Conservation (phyloP, 2,797 vertebrate species). For the Poecilia gillii region DNA sequence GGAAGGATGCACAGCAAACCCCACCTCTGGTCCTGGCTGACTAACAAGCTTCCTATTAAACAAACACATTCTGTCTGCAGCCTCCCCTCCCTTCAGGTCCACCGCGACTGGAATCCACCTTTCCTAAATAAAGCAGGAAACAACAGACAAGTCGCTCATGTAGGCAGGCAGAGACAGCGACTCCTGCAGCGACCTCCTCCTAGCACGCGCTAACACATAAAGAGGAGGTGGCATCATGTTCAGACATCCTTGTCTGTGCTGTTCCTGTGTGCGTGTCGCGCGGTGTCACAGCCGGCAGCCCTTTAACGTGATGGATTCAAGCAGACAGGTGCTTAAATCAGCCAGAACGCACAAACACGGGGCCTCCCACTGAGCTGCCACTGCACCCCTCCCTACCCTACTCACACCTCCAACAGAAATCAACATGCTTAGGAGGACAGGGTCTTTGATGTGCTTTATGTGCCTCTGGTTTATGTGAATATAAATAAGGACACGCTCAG, state of each 20-base stretch:
- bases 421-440: conserved; percentile 48
- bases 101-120: conserved; percentile 60
- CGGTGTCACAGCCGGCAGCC: conserved; percentile 42
- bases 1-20: conserved; percentile 65
- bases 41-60: conserved; percentile 62
- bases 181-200: conserved; percentile 58
- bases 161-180: conserved; percentile 53
- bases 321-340: conserved; percentile 71
- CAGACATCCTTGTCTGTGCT: conserved; percentile 43
- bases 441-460: conserved; percentile 70
- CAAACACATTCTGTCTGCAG: conserved; percentile 49
- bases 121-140: conserved; percentile 67
- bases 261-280: conserved; percentile 40
- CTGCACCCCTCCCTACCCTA: conserved; percentile 3
- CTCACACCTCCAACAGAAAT: conserved; percentile 44
- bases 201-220: conserved; percentile 40
- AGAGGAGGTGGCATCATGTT: conserved; percentile 51
- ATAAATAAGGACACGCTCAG: conserved; percentile 62
- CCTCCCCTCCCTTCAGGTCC: conserved; percentile 40
- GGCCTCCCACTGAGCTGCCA: conserved; percentile 55
- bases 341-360: conserved; percentile 48
- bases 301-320: conserved; percentile 51
- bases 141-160: conserved; percentile 52
- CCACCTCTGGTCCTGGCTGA: conserved; percentile 50
- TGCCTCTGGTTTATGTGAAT: conserved; percentile 69